Conservation (phyloP, 1,140 invertebrate genomes). For the Trachymyrmex cornetzi region DNA sequence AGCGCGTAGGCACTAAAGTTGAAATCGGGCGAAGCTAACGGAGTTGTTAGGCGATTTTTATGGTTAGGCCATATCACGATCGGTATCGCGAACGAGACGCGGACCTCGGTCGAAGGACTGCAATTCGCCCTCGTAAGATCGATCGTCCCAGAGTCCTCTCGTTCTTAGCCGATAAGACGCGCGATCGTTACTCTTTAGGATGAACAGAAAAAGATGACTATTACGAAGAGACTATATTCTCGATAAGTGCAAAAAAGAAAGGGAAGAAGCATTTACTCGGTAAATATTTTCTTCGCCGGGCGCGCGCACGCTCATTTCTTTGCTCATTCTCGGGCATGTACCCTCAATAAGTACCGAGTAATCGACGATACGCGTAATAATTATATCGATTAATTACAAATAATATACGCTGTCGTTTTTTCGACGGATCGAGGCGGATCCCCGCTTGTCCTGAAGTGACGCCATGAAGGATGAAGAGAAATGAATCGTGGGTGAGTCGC, state of each 20-base stretch:
- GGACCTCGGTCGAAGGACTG: not conserved
- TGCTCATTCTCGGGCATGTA: slow-evolving; percentile 62
- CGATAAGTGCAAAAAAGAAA: slow-evolving; percentile 46
- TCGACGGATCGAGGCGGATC: slow-evolving; percentile 18
- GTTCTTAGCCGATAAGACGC: slow-evolving; percentile 58
- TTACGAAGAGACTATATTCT: slow-evolving; percentile 38
- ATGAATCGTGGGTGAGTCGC: slow-evolving; percentile 23
- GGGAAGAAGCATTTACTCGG: slow-evolving; percentile 59
- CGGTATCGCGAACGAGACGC: slow-evolving; percentile 55
- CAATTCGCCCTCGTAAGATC: not conserved
- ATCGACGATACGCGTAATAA: slow-evolving; percentile 49
- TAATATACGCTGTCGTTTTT: slow-evolving; percentile 33
- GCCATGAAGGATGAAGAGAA: slow-evolving; percentile 37
- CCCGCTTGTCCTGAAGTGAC: not conserved
- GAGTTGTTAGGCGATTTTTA: slow-evolving; percentile 71
- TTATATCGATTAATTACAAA: slow-evolving; percentile 58
- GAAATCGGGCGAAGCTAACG: slow-evolving; percentile 58
- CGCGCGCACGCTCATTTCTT: slow-evolving; percentile 52
- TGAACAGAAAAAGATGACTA: slow-evolving; percentile 8
- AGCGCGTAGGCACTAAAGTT: slow-evolving; percentile 80
- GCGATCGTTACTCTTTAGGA: slow-evolving; percentile 66
- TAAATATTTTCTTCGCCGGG: slow-evolving; percentile 67
- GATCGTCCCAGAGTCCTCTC: slow-evolving; percentile 26
- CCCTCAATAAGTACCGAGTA: slow-evolving; percentile 54
- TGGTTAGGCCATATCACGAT: slow-evolving; percentile 85